Percentiles rank a stretch among this genome's conserved stretches.
These are phyloP conservation scores for Drymonia ruficornis DNA, from an alignment of 2,888 invertebrate genomes.

Conservation along the genomic window DNA sequence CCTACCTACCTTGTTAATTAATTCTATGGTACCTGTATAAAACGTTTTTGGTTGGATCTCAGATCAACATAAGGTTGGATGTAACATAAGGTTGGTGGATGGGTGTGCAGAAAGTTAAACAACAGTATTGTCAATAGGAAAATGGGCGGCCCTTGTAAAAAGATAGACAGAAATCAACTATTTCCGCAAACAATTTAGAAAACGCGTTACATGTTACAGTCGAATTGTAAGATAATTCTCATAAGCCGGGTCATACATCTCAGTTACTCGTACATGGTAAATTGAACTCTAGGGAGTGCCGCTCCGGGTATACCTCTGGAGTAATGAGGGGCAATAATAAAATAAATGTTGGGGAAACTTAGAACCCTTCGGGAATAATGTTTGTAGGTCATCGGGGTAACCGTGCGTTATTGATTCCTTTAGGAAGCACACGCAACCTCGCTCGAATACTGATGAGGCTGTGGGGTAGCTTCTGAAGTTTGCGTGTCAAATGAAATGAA, in stretches of 20 bases:
- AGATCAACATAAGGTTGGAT: no score
- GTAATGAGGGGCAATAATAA: constrained; percentile 4
- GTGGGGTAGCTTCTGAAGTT: neutral
- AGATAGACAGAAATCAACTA: no score
- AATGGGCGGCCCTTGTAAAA: no score
- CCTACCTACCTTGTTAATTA: no score
- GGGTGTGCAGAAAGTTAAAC: no score
- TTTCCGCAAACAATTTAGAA: no score
- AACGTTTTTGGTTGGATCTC: no score
- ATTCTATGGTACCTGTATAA: no score
- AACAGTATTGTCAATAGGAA: no score
- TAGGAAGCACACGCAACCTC: neutral
- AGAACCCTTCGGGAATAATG: constrained; percentile 3
- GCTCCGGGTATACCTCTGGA: neutral
- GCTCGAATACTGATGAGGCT: neutral
- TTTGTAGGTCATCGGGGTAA: constrained; percentile 3
- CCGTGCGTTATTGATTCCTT: constrained; percentile 3
- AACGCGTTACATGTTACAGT: no score
- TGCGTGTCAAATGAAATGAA: no score
- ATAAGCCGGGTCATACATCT: neutral
- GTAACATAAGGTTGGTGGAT: no score
- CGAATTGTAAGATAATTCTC: neutral
- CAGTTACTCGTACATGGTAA: constrained; percentile 2
- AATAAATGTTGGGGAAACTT: constrained; percentile 4
- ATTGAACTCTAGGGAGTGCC: constrained; percentile 1